A percentile compares a stretch with the other conserved stretches of the same genome.
phyloP scores from a whole-genome alignment of 2,113 vertebrate species.

The Sylvietta virens region DNA sequence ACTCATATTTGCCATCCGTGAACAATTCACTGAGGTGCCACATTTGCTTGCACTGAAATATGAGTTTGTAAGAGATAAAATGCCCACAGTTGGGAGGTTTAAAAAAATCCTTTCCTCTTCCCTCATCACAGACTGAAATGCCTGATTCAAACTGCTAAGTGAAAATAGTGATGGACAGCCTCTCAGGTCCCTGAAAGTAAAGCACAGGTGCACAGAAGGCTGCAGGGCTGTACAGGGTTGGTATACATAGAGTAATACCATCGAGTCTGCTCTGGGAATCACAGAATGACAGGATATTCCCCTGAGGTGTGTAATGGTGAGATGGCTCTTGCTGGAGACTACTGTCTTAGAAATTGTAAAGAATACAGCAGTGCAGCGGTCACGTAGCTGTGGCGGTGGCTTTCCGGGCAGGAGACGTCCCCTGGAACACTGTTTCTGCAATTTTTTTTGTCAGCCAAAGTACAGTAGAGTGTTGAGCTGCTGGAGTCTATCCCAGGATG shows the following conservation, averaged over 20 bases:
- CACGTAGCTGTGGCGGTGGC: neutral
- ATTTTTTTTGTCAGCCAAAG: conserved; percentile 38
- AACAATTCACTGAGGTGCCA: neutral
- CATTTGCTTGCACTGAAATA: neutral
- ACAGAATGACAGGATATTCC: neutral
- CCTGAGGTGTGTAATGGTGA: neutral
- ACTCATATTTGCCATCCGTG: neutral
- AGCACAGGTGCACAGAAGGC: neutral
- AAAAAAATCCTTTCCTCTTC: neutral
- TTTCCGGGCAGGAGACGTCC: neutral
- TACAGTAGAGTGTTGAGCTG: neutral
- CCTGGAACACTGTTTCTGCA: neutral
- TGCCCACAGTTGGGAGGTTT: neutral
- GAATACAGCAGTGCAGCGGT: neutral
- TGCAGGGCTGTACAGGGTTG: fast-evolving
- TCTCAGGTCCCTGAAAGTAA: neutral
- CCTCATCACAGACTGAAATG: neutral
- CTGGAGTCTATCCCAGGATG: neutral
- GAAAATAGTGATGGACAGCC: neutral
- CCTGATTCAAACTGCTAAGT: neutral
- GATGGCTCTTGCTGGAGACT: neutral
- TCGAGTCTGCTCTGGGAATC: neutral
- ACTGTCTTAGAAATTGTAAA: neutral
- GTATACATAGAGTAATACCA: neutral
- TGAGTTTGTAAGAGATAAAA: neutral